Percentiles rank a stretch among this genome's conserved stretches.
phyloP scores from a whole-genome alignment of 2,888 invertebrate genomes.

The Noctuana brunneofusca region DNA sequence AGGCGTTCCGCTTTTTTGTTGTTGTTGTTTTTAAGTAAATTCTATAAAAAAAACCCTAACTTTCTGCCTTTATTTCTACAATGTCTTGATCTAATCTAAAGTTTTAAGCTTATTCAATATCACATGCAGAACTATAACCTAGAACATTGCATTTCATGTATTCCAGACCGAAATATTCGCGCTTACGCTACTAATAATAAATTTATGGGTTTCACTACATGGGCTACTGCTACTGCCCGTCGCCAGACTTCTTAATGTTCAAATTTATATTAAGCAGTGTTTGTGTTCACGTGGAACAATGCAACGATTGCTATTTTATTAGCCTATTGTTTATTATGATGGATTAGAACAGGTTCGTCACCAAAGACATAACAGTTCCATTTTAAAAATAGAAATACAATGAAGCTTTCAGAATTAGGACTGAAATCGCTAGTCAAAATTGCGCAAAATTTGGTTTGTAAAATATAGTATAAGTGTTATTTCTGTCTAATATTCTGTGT shows the following conservation, averaged over 20 bases:
- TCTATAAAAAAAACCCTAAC: conserved; percentile 39
- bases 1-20: conserved; percentile 61
- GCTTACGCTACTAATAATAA: conserved; percentile 69
- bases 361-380: conserved; percentile 39
- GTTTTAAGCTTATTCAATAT: conserved; percentile 46
- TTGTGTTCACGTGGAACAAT: conserved; percentile 59
- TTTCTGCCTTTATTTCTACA: conserved; percentile 12
- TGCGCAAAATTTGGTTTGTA: neutral
- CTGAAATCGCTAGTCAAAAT: neutral
- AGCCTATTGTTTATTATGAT: conserved; percentile 45
- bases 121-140: too few relatives aligned
- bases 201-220: conserved; percentile 44
- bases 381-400: conserved; percentile 32
- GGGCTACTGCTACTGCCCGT: conserved; percentile 39
- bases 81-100: conserved; percentile 24
- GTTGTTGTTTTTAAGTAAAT: conserved; percentile 41
- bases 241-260: conserved; percentile 36
- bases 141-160: conserved; percentile 57
- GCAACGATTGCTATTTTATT: conserved; percentile 61
- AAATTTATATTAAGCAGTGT: conserved; percentile 37
- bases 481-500: conserved; percentile 34
- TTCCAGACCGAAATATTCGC: conserved; percentile 57
- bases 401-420: neutral
- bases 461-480: conserved; percentile 32
- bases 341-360: conserved; percentile 32